Conservation (phyloP, 1,140 invertebrate species). For the Pseudomyrmex pallidus region DNA sequence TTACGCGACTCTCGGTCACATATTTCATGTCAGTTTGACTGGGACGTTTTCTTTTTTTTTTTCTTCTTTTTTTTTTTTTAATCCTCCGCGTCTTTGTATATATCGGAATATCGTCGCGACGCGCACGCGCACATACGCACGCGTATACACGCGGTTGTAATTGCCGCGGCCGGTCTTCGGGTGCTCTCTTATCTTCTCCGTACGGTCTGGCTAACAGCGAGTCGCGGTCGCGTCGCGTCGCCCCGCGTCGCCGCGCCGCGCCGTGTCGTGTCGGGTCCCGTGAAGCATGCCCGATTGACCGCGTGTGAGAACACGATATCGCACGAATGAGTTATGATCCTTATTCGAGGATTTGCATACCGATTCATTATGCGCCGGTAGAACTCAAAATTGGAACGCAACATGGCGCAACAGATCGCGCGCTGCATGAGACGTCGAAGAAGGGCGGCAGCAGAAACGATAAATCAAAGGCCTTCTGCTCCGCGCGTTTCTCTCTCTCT, state of each 20-base stretch:
- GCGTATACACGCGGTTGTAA: conserved; percentile 67
- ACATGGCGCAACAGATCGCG: conserved; percentile 71
- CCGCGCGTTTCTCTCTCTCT: conserved; percentile 30
- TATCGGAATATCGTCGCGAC: conserved; percentile 34
- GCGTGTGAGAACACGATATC: conserved; percentile 75
- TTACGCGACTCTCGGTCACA: conserved; percentile 72
- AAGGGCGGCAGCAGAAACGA: conserved; percentile 60
- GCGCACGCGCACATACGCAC: background rate
- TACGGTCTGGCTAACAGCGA: conserved; percentile 30
- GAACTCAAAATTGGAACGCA: conserved; percentile 75
- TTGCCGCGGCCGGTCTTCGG: conserved; percentile 67
- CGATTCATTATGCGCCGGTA: conserved; percentile 74
- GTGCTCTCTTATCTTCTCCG: conserved; percentile 63
- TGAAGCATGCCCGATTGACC: conserved; percentile 76
- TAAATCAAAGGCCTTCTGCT: conserved; percentile 68
- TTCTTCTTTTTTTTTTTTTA: no score
- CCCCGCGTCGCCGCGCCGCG: conserved; percentile 43
- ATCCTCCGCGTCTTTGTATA: conserved; percentile 16
- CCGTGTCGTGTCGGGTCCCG: conserved; percentile 52
- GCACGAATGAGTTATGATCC: conserved; percentile 79
- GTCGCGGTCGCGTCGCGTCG: conserved; percentile 46
- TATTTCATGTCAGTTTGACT: conserved; percentile 77
- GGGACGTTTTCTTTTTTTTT: conserved; percentile 7
- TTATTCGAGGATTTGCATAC: conserved; percentile 75
- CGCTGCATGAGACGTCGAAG: conserved; percentile 51